Conservation (phyloP, 2,888 invertebrate species). For the Ornithoptera alexandrae region DNA sequence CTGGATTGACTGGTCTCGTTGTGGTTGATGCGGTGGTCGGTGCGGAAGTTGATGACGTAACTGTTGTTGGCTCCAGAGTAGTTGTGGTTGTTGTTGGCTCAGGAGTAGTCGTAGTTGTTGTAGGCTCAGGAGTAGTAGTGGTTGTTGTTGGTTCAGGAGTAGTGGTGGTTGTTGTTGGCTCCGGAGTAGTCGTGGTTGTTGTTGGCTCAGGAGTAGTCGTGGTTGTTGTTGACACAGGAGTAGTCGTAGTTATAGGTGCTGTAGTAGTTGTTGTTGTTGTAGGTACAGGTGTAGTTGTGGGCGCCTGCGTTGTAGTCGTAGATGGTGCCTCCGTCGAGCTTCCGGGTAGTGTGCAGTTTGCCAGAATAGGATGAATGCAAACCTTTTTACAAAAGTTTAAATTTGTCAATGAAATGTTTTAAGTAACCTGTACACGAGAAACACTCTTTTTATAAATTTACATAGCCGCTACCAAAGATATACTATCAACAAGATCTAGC, state of each 20-base stretch:
- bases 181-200: slow-evolving; percentile 7
- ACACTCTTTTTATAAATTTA: no score
- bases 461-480: no score
- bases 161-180: slow-evolving; percentile 14
- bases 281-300: background rate
- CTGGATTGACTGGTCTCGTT: background rate
- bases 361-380: slow-evolving; percentile 27
- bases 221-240: slow-evolving; percentile 2
- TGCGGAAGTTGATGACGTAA: slow-evolving; percentile 2
- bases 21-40: slow-evolving; percentile 10
- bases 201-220: slow-evolving; percentile 6
- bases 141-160: slow-evolving; percentile 10
- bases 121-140: slow-evolving; percentile 1
- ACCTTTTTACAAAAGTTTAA: slow-evolving; percentile 20
- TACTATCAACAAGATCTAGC: no score
- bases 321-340: slow-evolving; percentile 11
- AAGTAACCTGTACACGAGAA: no score
- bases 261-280: background rate
- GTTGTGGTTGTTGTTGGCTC: slow-evolving; percentile 16
- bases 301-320: slow-evolving; percentile 1
- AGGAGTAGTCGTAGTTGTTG: slow-evolving; percentile 6
- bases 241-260: slow-evolving; percentile 5
- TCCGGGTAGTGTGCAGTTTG: slow-evolving; percentile 28
- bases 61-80: background rate
- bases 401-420: no score